Base-by-base conservation (phyloP, 2,888 invertebrate genomes). In the Meghimatium bilineatum region DNA sequence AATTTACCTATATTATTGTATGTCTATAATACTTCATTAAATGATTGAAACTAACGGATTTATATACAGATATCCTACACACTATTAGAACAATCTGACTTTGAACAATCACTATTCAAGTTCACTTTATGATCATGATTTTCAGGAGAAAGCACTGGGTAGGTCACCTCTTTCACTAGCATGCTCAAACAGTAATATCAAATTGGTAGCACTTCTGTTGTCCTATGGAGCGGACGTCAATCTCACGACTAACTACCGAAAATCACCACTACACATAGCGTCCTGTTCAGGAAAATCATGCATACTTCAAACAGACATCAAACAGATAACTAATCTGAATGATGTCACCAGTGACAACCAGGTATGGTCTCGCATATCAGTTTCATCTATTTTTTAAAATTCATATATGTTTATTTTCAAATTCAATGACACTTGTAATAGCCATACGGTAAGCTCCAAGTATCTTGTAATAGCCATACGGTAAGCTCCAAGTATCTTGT, bases 201-300 rank as follows among this genome's bases (percentile, higher is more conserved):
- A 87, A 32, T 86, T 91, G 82, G 90, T 89, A 17, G 86, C 85
- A 79, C 85, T 90, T 75, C 87, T 91, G 52, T 86, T 90, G 71
- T 88, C 89, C 23, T 87, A 88, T 86, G 91, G 91, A n/a, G 91
- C 91, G 17, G 91, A 91, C 75, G 89, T 90, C 32, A 91, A 90
- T 80, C 84, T 91, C 29, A 90, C 91, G 17, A 91, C 91, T 29
- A 87, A 87, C 72, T 91, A 90, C 81, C 86, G 90, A 38, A 91
- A 91, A 83, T 90, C 91, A 36, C 89, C 90, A 5, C 86, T 91
- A 32, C 91, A 91, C 72, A 85, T 91, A 29, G 88, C 90, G 29
- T 89, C 90, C 23, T 85, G 85, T 38, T 81, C 87, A 44, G 87
- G 89, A 3, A 87, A 88, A 17, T 85, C 90, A 12, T 89, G 90